Evolutionary conservation across 2,113 vertebrate species (phyloP).

Genomic region (Pteruthius melanotis): DNA sequence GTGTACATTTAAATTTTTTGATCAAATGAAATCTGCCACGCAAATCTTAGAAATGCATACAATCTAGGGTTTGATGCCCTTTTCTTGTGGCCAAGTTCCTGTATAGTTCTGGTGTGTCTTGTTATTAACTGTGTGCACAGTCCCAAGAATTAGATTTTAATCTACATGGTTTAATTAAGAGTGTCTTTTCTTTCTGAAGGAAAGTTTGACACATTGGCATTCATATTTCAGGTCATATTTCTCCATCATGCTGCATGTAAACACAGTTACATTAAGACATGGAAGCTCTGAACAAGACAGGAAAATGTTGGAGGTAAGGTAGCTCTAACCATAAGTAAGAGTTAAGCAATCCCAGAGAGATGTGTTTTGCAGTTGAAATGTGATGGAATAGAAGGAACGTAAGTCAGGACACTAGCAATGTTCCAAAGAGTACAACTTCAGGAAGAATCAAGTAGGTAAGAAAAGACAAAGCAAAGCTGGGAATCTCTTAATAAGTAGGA

Average conservation of each 20-base stretch:
- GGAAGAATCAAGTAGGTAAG: neutral
- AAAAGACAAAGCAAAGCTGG: neutral
- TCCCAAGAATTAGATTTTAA: neutral
- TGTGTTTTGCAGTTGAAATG: neutral
- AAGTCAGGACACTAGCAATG: neutral
- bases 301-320: neutral
- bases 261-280: neutral
- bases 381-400: neutral
- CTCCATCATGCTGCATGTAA: neutral
- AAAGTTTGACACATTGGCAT: neutral
- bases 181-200: neutral
- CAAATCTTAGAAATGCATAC: neutral
- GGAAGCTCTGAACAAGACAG: neutral
- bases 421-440: neutral
- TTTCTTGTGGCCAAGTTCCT: neutral
- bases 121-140: neutral
- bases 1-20: neutral
- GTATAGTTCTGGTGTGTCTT: neutral
- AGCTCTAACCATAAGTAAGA: neutral
- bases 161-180: neutral
- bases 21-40: neutral
- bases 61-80: neutral
- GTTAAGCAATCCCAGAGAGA: neutral
- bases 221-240: neutral
- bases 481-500: neutral